Evolutionary conservation across 2,113 vertebrate species (phyloP), one percentile per base, ranked within the genome.

Genomic region (Heterotis niloticus): DNA sequence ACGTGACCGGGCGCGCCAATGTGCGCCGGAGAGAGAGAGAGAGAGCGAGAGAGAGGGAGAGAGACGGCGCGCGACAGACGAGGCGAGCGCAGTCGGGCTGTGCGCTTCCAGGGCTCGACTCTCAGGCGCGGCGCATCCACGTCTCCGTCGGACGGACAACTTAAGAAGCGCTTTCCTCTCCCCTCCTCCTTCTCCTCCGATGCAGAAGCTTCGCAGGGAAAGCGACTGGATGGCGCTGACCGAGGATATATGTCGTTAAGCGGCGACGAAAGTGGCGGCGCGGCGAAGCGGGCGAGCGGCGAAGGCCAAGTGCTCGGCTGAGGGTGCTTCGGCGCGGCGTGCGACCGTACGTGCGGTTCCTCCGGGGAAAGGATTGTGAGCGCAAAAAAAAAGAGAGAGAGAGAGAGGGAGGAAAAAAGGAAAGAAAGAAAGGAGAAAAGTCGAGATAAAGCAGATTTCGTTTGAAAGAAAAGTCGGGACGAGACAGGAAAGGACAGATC

Each of bases 1-100:
- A 97, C 95, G 93, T 98, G 95, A 96, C 90, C 90, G 90, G 93
- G 90, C 93, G 93, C 93, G 94, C 93, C 93, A 93, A 93, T 95
- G 94, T 94, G 91, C 93, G 94, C 92, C 92, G 91, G 89, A 92
- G 91, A 88, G 84, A 75, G 75, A 64, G 26, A 18, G 59, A 81
- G 76, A 44, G 62, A 73, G 34, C 2, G 34, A 44, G 34, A 44
- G 34, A 44, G 34, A 7, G 34, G 7, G 34, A 44, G 34, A 44
- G 34, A 44, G 34, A 44, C 34, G 34, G 34, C 34, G 34, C 34
- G 34, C 34, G 34, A 44, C 34, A 44, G 89, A 78, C 82, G 78
- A 71, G 57, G 79, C 87, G 87, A 90, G 88, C 85, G 89, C 88
- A 87, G 89, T 88, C 80, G 77, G 86, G 84, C 83, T 87, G 76